Evolutionary conservation across 2,113 vertebrate genomes (phyloP), one percentile per base, ranked within the genome.

Genomic region (Siniperca chuatsi): DNA sequence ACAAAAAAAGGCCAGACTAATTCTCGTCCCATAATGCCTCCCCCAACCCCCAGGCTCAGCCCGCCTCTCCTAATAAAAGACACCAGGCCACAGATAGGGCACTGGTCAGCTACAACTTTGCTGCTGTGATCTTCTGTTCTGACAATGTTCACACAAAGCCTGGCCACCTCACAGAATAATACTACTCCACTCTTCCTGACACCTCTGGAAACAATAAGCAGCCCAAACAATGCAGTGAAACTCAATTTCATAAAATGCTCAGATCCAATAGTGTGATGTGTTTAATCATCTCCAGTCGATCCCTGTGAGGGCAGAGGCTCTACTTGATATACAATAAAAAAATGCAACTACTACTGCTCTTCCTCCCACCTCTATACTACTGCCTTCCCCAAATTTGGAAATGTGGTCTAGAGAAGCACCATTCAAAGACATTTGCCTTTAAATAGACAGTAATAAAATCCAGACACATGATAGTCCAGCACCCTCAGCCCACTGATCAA

Each of bases 1-100:
- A 93, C 90, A 91, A 92, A 92, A 93, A 93, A 95, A 95, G 89
- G 78, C 84, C 92, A 92, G 93, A 95, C 91, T 91, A 93, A 91
- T 95, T 90, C 93, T 93, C 79, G 55, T 92, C 88, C 86, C 88
- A 94, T 92, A 89, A 94, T 92, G 88, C 89, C 90, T 86, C 85
- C 88, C 90, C 88, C 88, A 88, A 73, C 89, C 93, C 90, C 87
- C 90, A 75, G 81, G 88, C 87, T 76, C 79, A 82, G 82, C 86
- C 87, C 79, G 15, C 79, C 91, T 74, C 84, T 85, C 82, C 90
- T 89, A 91, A 94, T 93, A 94, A 94, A 94, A 93, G 86, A 92
- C 92, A 84, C 81, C 77, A 79, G 82, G 82, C 89, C 87, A 78
- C 84, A 86, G 84, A 91, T 84, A 87, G 89, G 82, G 70, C 80